These are phyloP conservation scores for Drosophila rhopaloa DNA, from an alignment of 1,140 invertebrate genomes.

Conservation along the genomic window DNA sequence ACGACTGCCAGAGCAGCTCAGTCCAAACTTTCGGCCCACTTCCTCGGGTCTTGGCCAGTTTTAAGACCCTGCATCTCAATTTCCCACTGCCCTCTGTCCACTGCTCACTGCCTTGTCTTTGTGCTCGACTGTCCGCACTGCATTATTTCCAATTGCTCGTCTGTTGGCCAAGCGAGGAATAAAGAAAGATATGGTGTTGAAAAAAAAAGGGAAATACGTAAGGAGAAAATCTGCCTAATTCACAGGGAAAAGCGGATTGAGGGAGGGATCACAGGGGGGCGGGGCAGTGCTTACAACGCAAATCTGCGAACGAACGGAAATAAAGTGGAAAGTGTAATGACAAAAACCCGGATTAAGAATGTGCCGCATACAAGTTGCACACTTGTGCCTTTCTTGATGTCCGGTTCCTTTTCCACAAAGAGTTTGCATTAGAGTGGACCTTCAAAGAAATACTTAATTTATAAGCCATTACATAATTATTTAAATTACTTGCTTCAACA, in stretches of 20 bases:
- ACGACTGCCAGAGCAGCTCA: conserved; percentile 15
- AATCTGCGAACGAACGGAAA: conserved; percentile 65
- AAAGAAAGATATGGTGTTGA: conserved; percentile 29
- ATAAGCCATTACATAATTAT: no score
- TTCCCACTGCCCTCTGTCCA: conserved; percentile 47
- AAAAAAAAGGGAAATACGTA: conserved; percentile 16
- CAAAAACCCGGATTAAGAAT: conserved; percentile 79
- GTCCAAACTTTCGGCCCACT: conserved; percentile 17
- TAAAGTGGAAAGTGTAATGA: conserved; percentile 74
- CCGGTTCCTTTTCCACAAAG: conserved; percentile 28
- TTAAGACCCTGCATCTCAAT: conserved; percentile 60
- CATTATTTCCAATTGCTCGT: conserved; percentile 61
- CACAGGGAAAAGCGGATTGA: conserved; percentile 26
- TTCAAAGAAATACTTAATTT: background rate
- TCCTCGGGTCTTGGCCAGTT: conserved; percentile 27
- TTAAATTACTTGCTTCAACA: background rate
- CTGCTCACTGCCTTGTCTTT: conserved; percentile 51
- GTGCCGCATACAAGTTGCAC: conserved; percentile 79
- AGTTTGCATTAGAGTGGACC: conserved; percentile 13
- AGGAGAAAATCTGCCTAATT: conserved; percentile 75
- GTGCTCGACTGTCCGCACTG: conserved; percentile 50
- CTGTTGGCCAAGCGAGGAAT: background rate
- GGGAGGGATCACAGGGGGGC: background rate
- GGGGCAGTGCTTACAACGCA: conserved; percentile 57
- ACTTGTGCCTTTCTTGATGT: conserved; percentile 60